These are phyloP conservation scores for Artemia franciscana DNA, from an alignment of 1,140 invertebrate genomes.

Conservation along the genomic window DNA sequence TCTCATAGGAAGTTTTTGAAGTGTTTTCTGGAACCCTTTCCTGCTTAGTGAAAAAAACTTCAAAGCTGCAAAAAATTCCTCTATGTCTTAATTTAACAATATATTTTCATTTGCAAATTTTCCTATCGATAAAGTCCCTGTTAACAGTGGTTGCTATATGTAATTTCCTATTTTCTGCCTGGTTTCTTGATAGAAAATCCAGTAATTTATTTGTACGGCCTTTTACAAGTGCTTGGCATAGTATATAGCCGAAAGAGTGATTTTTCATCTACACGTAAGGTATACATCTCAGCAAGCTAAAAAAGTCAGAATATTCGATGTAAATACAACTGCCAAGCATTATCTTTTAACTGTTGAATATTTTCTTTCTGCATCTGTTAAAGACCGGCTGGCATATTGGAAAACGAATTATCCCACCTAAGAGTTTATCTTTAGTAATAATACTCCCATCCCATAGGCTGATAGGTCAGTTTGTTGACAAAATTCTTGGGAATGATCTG, in stretches of 20 bases:
- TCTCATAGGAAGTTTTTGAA: too few relatives aligned
- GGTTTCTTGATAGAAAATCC: neutral
- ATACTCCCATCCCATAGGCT: neutral
- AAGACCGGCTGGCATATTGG: neutral
- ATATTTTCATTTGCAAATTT: neutral
- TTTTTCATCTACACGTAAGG: neutral
- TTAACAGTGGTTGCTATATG: neutral
- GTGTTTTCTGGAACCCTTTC: neutral
- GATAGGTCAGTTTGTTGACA: neutral
- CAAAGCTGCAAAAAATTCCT: neutral
- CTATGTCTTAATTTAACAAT: neutral
- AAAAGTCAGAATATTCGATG: neutral
- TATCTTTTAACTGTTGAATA: neutral
- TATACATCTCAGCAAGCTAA: neutral
- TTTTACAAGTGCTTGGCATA: neutral
- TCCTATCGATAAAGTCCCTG: neutral
- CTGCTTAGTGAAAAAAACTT: neutral
- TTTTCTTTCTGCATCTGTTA: neutral
- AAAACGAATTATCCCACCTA: neutral
- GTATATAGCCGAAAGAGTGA: neutral
- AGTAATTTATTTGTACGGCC: neutral
- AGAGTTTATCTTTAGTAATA: neutral
- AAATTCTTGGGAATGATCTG: neutral
- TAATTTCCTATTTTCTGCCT: neutral
- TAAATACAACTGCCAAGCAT: neutral